Evolutionary conservation across 2,888 invertebrate species (phyloP), one percentile per base, ranked within the genome.

Genomic region (Drosophila planitibia): DNA sequence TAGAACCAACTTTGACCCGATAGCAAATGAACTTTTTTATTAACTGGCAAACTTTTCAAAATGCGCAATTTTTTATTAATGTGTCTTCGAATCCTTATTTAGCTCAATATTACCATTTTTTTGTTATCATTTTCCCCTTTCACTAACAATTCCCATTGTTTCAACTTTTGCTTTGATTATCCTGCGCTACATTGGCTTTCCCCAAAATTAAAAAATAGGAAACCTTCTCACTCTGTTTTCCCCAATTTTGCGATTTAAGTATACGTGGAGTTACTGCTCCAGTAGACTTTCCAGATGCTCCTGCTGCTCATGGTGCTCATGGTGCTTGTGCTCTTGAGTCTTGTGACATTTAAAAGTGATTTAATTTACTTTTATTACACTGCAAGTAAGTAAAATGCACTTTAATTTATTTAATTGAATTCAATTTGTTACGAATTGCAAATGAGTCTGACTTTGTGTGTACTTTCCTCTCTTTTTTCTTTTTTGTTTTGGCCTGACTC

Each of bases 361-460:
- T 82, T 74, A 54, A 78, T 85, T 72, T 82, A 62, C 70, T 83
- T 85, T 76, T 69, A 75, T 75, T 59, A 61, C 70, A 70, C 65
- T 70, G 83, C 75, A 67, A 57, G 41, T 79, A 82, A 78, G 71
- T 67, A 77, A 82, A 85, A 85, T 88, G 89, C 89, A 88, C 70
- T 86, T 86, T 84, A 89, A 84, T 86, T 86, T 84, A 84, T 84
- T 86, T 89, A 82, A 89, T 86, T 86, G 81, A 89, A 86, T 84
- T 86, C 73, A 89, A 86, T 86, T 86, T 84, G 79, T 73, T 53
- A 62, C 73, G 63, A 76, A 84, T 89, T 81, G 78, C 84, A 69
- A 74, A 62, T 61, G 59, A 59, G 65, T 73, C 41, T 49, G 58
- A 32, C 58, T 62, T 47, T 62, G 30, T 52, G 58, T 28, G 39